phyloP scores from a whole-genome alignment of 2,888 invertebrate genomes.

The Luffia ferchaultella region DNA sequence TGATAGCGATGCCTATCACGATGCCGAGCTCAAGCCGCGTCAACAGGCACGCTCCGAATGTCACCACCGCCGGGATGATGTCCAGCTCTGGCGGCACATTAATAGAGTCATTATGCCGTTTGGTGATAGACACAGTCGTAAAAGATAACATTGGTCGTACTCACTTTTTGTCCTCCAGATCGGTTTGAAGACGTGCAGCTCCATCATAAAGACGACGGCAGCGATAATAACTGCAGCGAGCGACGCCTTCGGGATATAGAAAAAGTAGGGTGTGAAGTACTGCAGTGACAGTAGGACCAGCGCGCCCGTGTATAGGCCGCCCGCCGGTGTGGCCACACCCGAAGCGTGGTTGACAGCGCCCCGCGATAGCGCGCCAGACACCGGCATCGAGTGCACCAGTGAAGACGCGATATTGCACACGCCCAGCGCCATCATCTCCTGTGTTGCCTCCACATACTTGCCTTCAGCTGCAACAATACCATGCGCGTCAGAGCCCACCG shows the following conservation, averaged over 20 bases:
- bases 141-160: constrained; percentile 17
- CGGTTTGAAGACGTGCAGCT: constrained; percentile 78
- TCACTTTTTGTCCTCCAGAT: constrained; percentile 84
- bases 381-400: constrained; percentile 90
- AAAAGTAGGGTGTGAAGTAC: constrained; percentile 85
- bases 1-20: constrained; percentile 80
- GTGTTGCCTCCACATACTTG: constrained; percentile 85
- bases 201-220: constrained; percentile 87
- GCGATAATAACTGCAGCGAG: constrained; percentile 87
- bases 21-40: constrained; percentile 90
- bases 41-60: constrained; percentile 81
- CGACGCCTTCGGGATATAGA: constrained; percentile 80
- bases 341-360: constrained; percentile 95
- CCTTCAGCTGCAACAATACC: constrained; percentile 75
- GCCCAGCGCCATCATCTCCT: constrained; percentile 89
- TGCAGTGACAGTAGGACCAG: constrained; percentile 55
- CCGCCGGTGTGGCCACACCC: constrained; percentile 88
- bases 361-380: constrained; percentile 87
- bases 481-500: too few relatives aligned
- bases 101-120: too few relatives aligned
- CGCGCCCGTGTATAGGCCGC: constrained; percentile 83
- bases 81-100: constrained; percentile 74
- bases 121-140: neutral
- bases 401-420: constrained; percentile 87
- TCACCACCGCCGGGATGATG: constrained; percentile 81